Evolutionary conservation across 2,797 vertebrate genomes (phyloP).

Genomic region (Enteromius unitaeniatus): DNA sequence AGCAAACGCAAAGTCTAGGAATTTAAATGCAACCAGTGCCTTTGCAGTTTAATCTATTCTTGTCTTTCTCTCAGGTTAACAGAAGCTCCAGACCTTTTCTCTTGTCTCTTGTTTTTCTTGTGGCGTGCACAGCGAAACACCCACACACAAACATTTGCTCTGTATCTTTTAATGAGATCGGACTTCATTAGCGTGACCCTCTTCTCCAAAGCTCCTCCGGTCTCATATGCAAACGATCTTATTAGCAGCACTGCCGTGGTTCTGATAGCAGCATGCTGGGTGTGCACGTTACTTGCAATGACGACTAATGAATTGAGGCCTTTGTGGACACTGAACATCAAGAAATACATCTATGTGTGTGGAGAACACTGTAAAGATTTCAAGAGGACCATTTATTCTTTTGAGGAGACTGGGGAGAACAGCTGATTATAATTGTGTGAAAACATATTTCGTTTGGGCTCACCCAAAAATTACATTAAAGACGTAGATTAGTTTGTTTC

Average conservation of each 20-base stretch:
- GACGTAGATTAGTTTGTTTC: neutral
- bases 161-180: slow-evolving; percentile 92
- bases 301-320: slow-evolving; percentile 36
- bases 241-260: slow-evolving; percentile 63
- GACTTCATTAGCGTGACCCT: slow-evolving; percentile 79
- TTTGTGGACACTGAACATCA: slow-evolving; percentile 46
- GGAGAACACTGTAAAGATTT: slow-evolving; percentile 10
- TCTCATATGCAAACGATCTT: slow-evolving; percentile 75
- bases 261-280: slow-evolving; percentile 58
- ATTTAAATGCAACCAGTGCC: slow-evolving; percentile 6
- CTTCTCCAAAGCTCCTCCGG: slow-evolving; percentile 69
- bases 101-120: slow-evolving; percentile 40
- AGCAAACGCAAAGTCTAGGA: neutral
- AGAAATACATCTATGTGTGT: slow-evolving; percentile 36
- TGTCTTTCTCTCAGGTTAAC: slow-evolving; percentile 36
- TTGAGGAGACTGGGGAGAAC: neutral
- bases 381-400: slow-evolving; percentile 8
- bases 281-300: slow-evolving; percentile 38
- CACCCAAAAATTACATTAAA: neutral
- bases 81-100: slow-evolving; percentile 21
- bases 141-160: slow-evolving; percentile 51
- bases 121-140: slow-evolving; percentile 23
- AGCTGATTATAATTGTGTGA: neutral
- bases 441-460: neutral
- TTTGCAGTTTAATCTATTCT: slow-evolving; percentile 25